Percentiles rank a stretch among this genome's conserved stretches.
These are phyloP conservation scores for Onchidella celtica DNA, from an alignment of 2,888 invertebrate genomes.

Conservation along the genomic window DNA sequence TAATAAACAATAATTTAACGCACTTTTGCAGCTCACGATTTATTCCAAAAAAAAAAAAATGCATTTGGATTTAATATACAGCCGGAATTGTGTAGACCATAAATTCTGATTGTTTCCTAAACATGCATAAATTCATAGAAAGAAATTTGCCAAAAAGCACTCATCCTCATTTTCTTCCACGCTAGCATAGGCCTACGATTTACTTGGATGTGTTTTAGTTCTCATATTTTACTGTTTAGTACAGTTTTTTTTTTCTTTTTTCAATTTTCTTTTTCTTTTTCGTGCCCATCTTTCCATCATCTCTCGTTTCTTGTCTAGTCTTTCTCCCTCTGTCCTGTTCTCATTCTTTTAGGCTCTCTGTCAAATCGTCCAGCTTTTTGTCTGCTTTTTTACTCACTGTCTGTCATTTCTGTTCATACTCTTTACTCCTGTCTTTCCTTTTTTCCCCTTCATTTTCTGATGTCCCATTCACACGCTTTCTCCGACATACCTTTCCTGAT, in stretches of 20 bases:
- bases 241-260: background rate
- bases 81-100: no score
- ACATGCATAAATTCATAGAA: background rate
- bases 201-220: background rate
- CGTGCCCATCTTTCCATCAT: no score
- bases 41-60: no score
- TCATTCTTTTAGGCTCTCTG: background rate
- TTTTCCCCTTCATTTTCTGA: background rate
- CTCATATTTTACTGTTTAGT: background rate
- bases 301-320: background rate
- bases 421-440: background rate
- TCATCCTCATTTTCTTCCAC: background rate
- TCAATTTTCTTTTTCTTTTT: background rate
- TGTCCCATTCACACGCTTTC: background rate
- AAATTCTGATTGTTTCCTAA: no score
- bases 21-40: no score
- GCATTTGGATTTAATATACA: no score
- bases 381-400: background rate
- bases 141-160: background rate
- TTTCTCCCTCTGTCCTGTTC: background rate
- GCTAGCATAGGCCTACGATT: background rate
- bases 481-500: background rate
- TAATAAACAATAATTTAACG: no score
- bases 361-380: background rate
- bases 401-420: slow-evolving; percentile 5